Evolutionary conservation across 92 coral and sea anemone genomes (phyloP).

Genomic region (Zoanthus solanderi): DNA sequence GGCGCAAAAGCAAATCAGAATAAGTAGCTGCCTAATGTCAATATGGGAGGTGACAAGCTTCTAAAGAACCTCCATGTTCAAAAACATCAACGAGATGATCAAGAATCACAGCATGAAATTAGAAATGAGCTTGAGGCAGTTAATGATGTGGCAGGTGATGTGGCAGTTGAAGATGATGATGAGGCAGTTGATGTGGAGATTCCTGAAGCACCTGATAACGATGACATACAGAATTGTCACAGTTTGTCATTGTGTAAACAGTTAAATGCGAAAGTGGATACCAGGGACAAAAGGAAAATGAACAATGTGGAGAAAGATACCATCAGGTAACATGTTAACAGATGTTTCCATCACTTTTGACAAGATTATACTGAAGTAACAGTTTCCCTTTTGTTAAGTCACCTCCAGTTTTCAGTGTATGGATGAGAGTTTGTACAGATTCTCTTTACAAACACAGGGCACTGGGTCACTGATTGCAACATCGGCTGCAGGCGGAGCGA

Average conservation of each 20-base stretch:
- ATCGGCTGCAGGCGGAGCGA: neutral
- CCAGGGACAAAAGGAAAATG: constrained; percentile 37
- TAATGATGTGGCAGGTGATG: too few species aligned
- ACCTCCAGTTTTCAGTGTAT: constrained; percentile 46
- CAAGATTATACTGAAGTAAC: constrained; percentile 26
- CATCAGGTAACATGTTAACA: constrained; percentile 37
- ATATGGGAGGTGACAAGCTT: too few species aligned
- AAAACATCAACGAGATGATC: neutral
- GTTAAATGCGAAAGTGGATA: constrained; percentile 16
- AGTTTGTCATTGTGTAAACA: neutral
- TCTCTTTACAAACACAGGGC: constrained; percentile 59
- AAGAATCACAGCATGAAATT: too few species aligned
- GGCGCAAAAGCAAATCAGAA: too few species aligned
- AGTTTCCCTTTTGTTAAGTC: constrained; percentile 40
- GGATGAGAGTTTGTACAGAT: constrained; percentile 71
- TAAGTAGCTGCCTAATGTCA: too few species aligned
- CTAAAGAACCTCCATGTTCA: too few species aligned
- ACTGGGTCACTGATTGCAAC: constrained; percentile 65
- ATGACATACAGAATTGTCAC: constrained; percentile 30
- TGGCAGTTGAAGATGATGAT: neutral
- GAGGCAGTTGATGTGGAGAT: neutral
- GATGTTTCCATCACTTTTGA: constrained; percentile 38
- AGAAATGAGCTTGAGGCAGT: too few species aligned
- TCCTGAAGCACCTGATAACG: neutral
- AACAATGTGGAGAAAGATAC: constrained; percentile 21